A percentile compares a stretch with the other conserved stretches of the same genome.
Conservation (phyloP, 2,888 invertebrate genomes). For the Leptopterna dolabrata region DNA sequence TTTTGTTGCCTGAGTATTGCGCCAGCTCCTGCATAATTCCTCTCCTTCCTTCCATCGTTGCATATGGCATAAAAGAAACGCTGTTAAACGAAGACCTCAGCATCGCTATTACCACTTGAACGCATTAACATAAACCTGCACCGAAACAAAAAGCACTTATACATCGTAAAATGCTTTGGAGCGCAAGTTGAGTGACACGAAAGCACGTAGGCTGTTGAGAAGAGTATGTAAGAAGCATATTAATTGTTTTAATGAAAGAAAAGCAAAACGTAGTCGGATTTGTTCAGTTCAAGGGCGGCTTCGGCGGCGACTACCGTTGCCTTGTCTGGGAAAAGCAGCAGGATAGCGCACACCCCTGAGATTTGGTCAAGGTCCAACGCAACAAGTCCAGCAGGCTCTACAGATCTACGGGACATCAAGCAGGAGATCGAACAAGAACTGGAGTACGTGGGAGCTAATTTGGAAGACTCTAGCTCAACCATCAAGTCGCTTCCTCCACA, state of each 20-base stretch:
- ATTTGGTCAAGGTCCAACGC: slow-evolving; percentile 45
- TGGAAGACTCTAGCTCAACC: not conserved
- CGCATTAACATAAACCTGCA: not conserved
- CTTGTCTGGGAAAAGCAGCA: not conserved
- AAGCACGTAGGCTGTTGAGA: slow-evolving; percentile 18
- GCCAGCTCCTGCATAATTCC: not conserved
- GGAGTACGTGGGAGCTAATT: not conserved
- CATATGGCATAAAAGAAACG: not conserved
- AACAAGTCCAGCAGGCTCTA: slow-evolving; percentile 9
- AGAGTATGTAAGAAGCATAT: not conserved
- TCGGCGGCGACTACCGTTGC: slow-evolving; percentile 27
- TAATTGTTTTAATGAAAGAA: not conserved
- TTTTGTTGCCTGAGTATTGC: not conserved
- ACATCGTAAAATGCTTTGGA: not conserved
- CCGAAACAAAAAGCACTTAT: not conserved
- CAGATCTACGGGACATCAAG: slow-evolving; percentile 34
- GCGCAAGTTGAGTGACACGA: slow-evolving; percentile 32
- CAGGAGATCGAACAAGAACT: slow-evolving; percentile 43
- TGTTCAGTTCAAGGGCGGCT: slow-evolving; percentile 40
- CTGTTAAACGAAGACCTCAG: not conserved
- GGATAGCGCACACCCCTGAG: slow-evolving; percentile 32
- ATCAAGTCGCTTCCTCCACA: not conserved
- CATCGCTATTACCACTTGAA: not conserved
- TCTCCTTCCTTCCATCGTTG: not conserved
- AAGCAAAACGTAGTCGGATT: slow-evolving; percentile 23